phyloP scores from a whole-genome alignment of 2,888 invertebrate species.

The Drosophila putrida region DNA sequence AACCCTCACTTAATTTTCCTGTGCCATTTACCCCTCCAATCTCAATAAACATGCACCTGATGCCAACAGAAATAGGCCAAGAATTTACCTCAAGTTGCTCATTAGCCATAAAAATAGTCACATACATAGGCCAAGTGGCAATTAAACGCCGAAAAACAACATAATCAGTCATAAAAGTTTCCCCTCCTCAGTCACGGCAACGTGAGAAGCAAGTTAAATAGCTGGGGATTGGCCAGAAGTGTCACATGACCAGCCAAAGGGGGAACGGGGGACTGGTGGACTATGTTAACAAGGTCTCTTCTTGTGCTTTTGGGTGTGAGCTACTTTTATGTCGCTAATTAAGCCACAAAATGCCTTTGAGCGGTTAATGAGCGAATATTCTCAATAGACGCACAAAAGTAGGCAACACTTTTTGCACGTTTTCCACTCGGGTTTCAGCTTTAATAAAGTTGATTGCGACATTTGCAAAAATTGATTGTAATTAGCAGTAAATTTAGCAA shows the following conservation, averaged over 20 bases:
- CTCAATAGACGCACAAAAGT: constrained; percentile 29
- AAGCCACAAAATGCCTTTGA: constrained; percentile 51
- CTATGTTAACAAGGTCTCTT: constrained; percentile 32
- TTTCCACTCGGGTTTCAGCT: constrained; percentile 11
- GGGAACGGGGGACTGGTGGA: constrained; percentile 11
- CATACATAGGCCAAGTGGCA: constrained; percentile 69
- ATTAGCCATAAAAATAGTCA: constrained; percentile 79
- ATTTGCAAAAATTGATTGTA: constrained; percentile 48
- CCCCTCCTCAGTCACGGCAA: constrained; percentile 31
- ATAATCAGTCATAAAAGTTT: constrained; percentile 74
- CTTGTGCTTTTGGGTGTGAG: constrained; percentile 18
- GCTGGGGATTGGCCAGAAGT: constrained; percentile 49
- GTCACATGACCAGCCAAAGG: constrained; percentile 66
- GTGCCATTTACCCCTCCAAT: constrained; percentile 24
- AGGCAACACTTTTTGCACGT: constrained; percentile 42
- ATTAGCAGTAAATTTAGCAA: constrained; percentile 55
- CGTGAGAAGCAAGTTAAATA: constrained; percentile 68
- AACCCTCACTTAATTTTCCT: constrained; percentile 36
- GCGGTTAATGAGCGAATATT: constrained; percentile 51
- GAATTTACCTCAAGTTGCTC: constrained; percentile 66
- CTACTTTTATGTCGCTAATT: constrained; percentile 67
- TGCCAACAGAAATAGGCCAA: constrained; percentile 33
- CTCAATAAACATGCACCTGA: constrained; percentile 57
- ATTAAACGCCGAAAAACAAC: constrained; percentile 76
- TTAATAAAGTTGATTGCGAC: constrained; percentile 29